Evolutionary conservation across 2,888 invertebrate genomes (phyloP).

Genomic region (Thelaira solivaga): DNA sequence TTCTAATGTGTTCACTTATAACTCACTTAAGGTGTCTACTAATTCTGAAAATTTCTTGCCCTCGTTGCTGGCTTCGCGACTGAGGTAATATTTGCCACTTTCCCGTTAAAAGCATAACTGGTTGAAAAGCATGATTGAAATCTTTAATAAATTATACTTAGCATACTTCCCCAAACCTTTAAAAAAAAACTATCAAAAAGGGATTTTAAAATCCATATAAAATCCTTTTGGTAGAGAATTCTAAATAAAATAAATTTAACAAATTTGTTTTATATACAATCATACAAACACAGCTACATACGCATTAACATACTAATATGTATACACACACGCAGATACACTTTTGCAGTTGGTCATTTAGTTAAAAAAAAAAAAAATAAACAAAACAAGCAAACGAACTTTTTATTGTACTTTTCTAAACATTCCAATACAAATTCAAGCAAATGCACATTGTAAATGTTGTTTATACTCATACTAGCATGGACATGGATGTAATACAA

Average conservation of each 20-base stretch:
- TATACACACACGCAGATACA: neutral
- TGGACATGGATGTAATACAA: conserved; percentile 39
- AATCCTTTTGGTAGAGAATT: conserved; percentile 55
- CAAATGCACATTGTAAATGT: conserved; percentile 41
- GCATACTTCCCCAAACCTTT: conserved; percentile 26
- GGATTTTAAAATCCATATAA: conserved; percentile 45
- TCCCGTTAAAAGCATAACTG: neutral
- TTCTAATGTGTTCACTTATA: too few species aligned
- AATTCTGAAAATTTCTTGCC: too few species aligned
- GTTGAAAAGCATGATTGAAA: too few species aligned
- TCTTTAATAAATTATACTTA: neutral
- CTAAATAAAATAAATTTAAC: conserved; percentile 56
- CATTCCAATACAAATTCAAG: conserved; percentile 33
- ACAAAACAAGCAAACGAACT: neutral
- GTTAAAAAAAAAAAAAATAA: too few species aligned
- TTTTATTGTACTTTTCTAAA: conserved; percentile 48
- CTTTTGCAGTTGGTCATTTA: conserved; percentile 17
- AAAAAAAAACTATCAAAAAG: neutral
- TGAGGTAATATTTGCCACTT: too few species aligned
- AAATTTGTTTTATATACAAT: conserved; percentile 35
- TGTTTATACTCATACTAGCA: conserved; percentile 44
- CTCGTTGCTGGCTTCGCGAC: too few species aligned
- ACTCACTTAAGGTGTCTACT: too few species aligned
- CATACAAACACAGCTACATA: neutral
- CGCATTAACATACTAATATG: neutral